Conservation (phyloP, 1,140 invertebrate genomes). For the Bactericera cockerelli region DNA sequence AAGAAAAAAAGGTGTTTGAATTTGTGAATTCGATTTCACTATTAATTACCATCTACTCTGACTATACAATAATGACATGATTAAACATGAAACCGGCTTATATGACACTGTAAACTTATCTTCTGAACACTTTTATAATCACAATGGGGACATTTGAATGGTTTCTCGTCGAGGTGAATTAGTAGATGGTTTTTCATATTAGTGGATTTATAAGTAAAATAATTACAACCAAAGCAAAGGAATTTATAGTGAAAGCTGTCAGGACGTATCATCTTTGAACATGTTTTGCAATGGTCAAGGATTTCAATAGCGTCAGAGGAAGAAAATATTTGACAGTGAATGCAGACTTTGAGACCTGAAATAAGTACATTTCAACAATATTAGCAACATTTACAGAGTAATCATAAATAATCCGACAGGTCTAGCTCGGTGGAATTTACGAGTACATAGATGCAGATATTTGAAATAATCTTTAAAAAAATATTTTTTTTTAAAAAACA, state of each 20-base stretch:
- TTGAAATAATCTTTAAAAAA: too few relatives aligned
- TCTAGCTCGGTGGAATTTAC: too few relatives aligned
- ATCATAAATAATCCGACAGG: too few relatives aligned
- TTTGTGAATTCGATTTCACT: too few relatives aligned
- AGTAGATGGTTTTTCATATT: constrained; percentile 46
- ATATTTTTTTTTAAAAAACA: too few relatives aligned
- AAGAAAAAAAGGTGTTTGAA: too few relatives aligned
- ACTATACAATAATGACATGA: too few relatives aligned
- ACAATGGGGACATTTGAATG: constrained; percentile 33
- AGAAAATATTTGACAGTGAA: not conserved
- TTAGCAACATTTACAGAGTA: too few relatives aligned
- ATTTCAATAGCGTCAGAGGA: not conserved
- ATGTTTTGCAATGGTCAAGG: not conserved
- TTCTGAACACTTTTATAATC: constrained; percentile 40
- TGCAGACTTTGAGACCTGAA: too few relatives aligned
- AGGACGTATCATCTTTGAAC: not conserved
- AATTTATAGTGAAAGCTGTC: not conserved
- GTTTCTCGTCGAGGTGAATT: constrained; percentile 27
- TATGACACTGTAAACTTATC: constrained; percentile 41
- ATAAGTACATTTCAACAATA: too few relatives aligned
- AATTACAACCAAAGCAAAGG: not conserved
- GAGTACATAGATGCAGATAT: too few relatives aligned
- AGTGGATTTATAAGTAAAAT: constrained; percentile 1
- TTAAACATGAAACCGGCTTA: constrained; percentile 33
- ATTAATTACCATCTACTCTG: too few relatives aligned